These are phyloP conservation scores for Channa maculata DNA, from an alignment of 2,113 vertebrate genomes.

Conservation along the genomic window DNA sequence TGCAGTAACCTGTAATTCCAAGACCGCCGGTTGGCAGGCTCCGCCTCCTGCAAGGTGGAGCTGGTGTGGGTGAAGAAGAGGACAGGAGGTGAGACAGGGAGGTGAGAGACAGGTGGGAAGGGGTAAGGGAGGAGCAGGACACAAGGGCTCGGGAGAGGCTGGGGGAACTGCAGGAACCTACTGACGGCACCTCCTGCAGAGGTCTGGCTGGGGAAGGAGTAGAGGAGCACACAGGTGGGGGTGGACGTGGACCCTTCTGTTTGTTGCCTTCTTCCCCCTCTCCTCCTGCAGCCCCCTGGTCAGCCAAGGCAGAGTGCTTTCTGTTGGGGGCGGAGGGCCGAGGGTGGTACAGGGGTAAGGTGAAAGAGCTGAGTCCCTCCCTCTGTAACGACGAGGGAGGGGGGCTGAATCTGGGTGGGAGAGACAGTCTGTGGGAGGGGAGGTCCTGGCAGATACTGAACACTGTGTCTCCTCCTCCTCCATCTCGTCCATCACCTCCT, in stretches of 20 bases:
- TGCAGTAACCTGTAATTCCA: slow-evolving; percentile 4
- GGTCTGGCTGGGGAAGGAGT: neutral
- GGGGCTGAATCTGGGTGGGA: slow-evolving; percentile 37
- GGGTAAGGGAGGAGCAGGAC: slow-evolving; percentile 50
- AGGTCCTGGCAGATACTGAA: slow-evolving; percentile 50
- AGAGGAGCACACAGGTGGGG: slow-evolving; percentile 12
- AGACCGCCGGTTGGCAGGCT: slow-evolving; percentile 39
- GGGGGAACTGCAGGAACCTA: slow-evolving; percentile 35
- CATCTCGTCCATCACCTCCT: neutral
- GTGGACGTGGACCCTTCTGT: neutral
- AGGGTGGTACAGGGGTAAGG: slow-evolving; percentile 29
- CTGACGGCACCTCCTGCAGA: neutral
- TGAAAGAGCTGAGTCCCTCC: slow-evolving; percentile 44
- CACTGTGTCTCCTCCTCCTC: slow-evolving; percentile 8
- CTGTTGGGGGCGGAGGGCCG: neutral
- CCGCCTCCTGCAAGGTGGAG: slow-evolving; percentile 32
- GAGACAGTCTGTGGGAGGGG: slow-evolving; percentile 24
- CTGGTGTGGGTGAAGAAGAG: neutral
- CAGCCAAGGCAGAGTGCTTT: slow-evolving; percentile 33
- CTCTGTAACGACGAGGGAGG: slow-evolving; percentile 14
- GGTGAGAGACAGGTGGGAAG: slow-evolving; percentile 41
- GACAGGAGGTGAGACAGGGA: slow-evolving; percentile 59
- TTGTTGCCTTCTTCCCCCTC: neutral
- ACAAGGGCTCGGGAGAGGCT: slow-evolving; percentile 45
- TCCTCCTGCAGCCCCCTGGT: neutral